Conservation (phyloP, 1,140 invertebrate species). For the Zaprionus camerounensis region DNA sequence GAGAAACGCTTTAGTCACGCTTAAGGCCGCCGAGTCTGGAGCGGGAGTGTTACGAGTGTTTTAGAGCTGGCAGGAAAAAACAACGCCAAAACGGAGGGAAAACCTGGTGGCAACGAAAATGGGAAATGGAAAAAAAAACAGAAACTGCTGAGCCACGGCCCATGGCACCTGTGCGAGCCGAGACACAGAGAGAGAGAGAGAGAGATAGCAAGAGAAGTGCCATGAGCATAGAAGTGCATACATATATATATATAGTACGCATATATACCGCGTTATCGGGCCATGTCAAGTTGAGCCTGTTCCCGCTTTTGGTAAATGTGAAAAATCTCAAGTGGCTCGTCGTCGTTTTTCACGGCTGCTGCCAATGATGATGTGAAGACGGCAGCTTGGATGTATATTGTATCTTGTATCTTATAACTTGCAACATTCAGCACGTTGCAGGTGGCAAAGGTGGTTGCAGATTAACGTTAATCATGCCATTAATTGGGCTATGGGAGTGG, state of each 20-base stretch:
- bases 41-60: conserved; percentile 14
- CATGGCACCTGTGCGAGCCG: conserved; percentile 51
- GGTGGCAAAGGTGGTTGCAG: conserved; percentile 25
- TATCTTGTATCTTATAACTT: conserved; percentile 1
- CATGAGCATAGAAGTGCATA: neutral
- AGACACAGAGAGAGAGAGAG: conserved; percentile 4
- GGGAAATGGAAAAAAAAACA: conserved; percentile 42
- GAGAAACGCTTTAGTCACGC: conserved; percentile 74
- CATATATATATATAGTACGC: neutral
- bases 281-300: conserved; percentile 36
- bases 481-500: conserved; percentile 61
- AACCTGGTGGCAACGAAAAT: conserved; percentile 7
- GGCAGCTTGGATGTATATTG: conserved; percentile 1
- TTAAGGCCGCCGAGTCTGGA: conserved; percentile 38
- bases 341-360: conserved; percentile 34
- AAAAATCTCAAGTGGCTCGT: conserved; percentile 57
- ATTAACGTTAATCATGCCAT: conserved; percentile 75
- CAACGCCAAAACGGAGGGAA: conserved; percentile 1
- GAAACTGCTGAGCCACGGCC: conserved; percentile 70
- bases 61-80: conserved; percentile 24
- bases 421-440: neutral
- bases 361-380: neutral
- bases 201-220: neutral
- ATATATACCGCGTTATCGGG: conserved; percentile 5
- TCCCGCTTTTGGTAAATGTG: conserved; percentile 28